Evolutionary conservation across 2,797 vertebrate species (phyloP), one percentile per base, ranked within the genome.

Genomic region (Hippoglossus hippoglossus): DNA sequence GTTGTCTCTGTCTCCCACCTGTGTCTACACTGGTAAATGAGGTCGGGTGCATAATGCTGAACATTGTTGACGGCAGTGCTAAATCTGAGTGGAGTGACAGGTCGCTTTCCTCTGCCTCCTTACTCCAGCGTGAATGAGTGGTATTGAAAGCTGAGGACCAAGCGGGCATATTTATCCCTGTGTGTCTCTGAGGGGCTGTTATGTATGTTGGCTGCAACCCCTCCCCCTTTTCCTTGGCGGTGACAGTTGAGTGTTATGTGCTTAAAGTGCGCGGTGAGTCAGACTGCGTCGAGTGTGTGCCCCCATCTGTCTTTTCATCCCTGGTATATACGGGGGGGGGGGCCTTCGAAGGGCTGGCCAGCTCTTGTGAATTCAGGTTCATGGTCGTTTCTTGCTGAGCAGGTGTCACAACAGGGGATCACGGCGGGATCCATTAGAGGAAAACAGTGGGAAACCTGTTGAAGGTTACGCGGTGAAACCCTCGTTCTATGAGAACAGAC

Each of bases 221-320:
- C 7, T 63, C 34, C 15, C 8, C 18, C 11, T 31, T 31, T 57
- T 49, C 24, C 44, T 53, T n/a, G 18, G 1, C 36, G 21, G 44
- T 58, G 47, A 54, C 57, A 64, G 51, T 36, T 46, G 15, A 63
- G 31, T 53, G 34, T 67, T 55, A 36, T 69, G 62, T 58, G 22
- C 4, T 31, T 24, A 62, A 24, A 53, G 59, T 60, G 28, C 16
- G 28, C 12, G 28, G 74, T 76, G 66, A 75, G 49, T 75, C 58
- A 64, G 34, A 25, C 72, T 76, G 63, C 63, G 41, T 50, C 56
- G 55, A 70, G 52, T 68, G 54, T 4, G 3, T 7, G 5, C 44
- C 44, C 11, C 47, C 31, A 63, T 72, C 51, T 74, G 54, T 49
- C 54, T 79, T 75, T 80, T 82, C 16, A 74, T 78, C 58, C 47